These are phyloP conservation scores for Danio jaintianensis DNA, from an alignment of 2,797 vertebrate genomes.

Conservation along the genomic window DNA sequence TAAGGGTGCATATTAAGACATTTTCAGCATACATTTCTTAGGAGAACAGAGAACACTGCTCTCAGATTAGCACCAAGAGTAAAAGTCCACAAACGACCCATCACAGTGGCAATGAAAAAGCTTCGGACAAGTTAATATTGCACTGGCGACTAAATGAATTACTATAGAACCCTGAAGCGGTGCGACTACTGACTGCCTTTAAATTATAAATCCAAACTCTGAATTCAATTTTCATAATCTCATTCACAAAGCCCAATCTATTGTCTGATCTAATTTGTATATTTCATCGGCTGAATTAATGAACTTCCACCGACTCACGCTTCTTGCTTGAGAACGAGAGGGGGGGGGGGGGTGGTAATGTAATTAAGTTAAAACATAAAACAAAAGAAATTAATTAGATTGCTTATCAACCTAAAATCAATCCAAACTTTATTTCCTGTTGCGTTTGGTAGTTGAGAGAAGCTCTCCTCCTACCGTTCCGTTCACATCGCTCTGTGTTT, in stretches of 20 bases:
- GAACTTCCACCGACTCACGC: conserved; percentile 66
- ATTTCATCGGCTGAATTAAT: conserved; percentile 75
- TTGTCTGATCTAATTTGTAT: conserved; percentile 79
- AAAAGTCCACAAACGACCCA: conserved; percentile 26
- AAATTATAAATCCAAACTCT: conserved; percentile 75
- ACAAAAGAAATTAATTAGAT: conserved; percentile 81
- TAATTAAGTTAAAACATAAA: conserved; percentile 79
- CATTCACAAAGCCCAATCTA: conserved; percentile 75
- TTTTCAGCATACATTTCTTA: not conserved
- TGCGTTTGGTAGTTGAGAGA: conserved; percentile 63
- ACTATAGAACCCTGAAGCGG: conserved; percentile 59
- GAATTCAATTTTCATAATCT: conserved; percentile 80
- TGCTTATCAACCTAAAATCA: conserved; percentile 78
- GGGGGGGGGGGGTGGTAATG: conserved; percentile 28
- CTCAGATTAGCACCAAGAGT: conserved; percentile 7
- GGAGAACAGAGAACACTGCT: not conserved
- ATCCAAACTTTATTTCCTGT: conserved; percentile 71
- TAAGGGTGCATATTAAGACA: too few species aligned
- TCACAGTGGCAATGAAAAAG: conserved; percentile 43
- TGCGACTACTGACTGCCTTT: conserved; percentile 65
- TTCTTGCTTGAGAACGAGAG: conserved; percentile 38
- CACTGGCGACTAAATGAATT: conserved; percentile 59
- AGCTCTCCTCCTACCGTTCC: conserved; percentile 57
- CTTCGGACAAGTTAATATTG: conserved; percentile 59
- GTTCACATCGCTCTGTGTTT: conserved; percentile 36